These are phyloP conservation scores for Pachyramphus minor DNA, from an alignment of 2,113 vertebrate genomes.

Conservation along the genomic window DNA sequence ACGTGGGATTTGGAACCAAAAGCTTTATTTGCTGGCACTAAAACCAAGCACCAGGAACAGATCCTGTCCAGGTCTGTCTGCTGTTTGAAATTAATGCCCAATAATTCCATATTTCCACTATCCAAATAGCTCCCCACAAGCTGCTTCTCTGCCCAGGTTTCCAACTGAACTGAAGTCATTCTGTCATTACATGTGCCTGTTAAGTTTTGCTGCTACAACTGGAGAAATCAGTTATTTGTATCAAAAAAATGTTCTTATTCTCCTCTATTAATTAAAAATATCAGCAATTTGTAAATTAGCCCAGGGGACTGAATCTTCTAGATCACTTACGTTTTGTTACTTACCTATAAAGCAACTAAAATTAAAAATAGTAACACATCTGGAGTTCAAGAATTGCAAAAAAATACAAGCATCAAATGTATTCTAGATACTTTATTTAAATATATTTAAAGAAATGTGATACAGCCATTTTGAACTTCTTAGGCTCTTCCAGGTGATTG, in stretches of 20 bases:
- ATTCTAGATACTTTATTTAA: conserved; percentile 29
- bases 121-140: neutral
- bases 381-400: neutral
- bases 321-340: neutral
- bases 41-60: neutral
- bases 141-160: neutral
- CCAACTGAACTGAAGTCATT: neutral
- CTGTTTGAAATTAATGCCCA: neutral
- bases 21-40: neutral
- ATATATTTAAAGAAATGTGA: neutral
- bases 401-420: neutral
- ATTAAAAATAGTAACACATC: neutral
- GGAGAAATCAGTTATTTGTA: neutral
- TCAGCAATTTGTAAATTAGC: neutral
- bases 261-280: neutral
- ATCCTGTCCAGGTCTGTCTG: neutral
- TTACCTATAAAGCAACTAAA: neutral
- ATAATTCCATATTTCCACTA: neutral
- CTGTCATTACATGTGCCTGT: neutral
- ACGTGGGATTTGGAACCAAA: neutral
- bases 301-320: neutral
- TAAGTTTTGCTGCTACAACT: neutral
- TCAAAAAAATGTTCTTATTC: neutral
- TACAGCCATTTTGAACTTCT: neutral
- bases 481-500: neutral